Percentiles rank a stretch among this genome's conserved stretches.
phyloP scores from a whole-genome alignment of 2,888 invertebrate species.

The Cryptus armator region DNA sequence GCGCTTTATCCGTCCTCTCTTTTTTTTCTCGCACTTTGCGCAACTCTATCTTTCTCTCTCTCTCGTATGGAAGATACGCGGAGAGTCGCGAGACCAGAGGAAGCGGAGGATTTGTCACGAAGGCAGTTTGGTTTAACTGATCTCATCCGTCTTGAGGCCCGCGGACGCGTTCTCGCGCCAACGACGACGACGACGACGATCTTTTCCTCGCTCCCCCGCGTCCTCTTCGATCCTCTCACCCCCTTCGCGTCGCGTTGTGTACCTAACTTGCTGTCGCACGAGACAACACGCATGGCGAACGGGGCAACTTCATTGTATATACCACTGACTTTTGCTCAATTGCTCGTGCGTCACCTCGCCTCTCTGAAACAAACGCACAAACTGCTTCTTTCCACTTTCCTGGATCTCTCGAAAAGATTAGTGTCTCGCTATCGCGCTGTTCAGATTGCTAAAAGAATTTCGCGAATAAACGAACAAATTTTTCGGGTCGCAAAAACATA shows the following conservation, averaged over 20 bases:
- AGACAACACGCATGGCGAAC: constrained; percentile 35
- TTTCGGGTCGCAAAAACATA: neutral
- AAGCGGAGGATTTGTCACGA: constrained; percentile 84
- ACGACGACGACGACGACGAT: constrained; percentile 30
- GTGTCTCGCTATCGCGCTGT: neutral
- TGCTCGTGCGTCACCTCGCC: constrained; percentile 46
- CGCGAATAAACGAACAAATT: neutral
- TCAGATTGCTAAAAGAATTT: neutral
- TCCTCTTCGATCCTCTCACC: constrained; percentile 56
- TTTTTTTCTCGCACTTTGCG: constrained; percentile 16
- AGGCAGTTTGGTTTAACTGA: constrained; percentile 84
- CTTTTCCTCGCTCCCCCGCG: constrained; percentile 59
- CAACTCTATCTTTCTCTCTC: constrained; percentile 23
- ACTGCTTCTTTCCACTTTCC: neutral
- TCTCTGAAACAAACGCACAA: neutral
- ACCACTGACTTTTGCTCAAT: constrained; percentile 47
- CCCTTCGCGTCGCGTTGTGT: constrained; percentile 59
- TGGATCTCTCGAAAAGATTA: constrained; percentile 15
- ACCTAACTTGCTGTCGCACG: constrained; percentile 44
- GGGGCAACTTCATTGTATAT: constrained; percentile 44
- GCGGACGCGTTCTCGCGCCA: constrained; percentile 69
- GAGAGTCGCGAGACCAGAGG: constrained; percentile 78
- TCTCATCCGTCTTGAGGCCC: constrained; percentile 83
- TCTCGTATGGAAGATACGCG: constrained; percentile 37
- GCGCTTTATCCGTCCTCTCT: constrained; percentile 26